Conservation (phyloP, 2,797 vertebrate genomes). For the Sebastes flavidus region DNA sequence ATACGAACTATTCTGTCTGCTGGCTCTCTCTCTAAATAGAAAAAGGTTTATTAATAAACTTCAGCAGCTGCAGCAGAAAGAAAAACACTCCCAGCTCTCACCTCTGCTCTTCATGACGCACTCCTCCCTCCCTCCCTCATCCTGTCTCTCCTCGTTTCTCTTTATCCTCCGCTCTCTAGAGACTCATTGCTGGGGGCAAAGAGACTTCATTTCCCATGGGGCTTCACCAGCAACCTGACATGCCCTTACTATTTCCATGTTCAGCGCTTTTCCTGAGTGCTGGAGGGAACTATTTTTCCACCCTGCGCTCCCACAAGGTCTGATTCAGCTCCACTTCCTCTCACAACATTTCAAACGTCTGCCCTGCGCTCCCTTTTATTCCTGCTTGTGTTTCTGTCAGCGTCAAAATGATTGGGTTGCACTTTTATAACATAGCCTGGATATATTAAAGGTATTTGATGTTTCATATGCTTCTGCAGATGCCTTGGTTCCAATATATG, state of each 20-base stretch:
- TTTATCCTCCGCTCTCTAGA: constrained; percentile 12
- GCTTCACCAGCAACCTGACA: constrained; percentile 43
- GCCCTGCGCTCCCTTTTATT: constrained; percentile 2
- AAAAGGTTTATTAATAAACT: constrained; percentile 26
- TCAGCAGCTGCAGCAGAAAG: constrained; percentile 19
- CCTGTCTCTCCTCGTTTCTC: constrained; percentile 22
- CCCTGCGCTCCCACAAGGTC: constrained; percentile 53
- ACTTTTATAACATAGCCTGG: neutral
- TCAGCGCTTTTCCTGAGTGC: constrained; percentile 64
- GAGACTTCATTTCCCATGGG: constrained; percentile 67
- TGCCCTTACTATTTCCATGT: constrained; percentile 42
- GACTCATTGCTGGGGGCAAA: constrained; percentile 44
- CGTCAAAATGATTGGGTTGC: constrained; percentile 1
- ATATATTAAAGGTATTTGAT: neutral
- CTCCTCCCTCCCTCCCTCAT: neutral
- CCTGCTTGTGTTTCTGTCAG: neutral
- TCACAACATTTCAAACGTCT: constrained; percentile 26
- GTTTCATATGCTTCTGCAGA: neutral
- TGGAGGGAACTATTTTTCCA: constrained; percentile 49
- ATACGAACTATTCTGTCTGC: neutral
- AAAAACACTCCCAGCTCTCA: constrained; percentile 1
- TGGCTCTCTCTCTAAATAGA: neutral
- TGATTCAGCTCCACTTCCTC: constrained; percentile 69
- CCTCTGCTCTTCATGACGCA: constrained; percentile 4
- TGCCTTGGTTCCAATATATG: neutral